phyloP scores from a whole-genome alignment of 2,797 vertebrate species.

The Paramormyrops hopkinsi region DNA sequence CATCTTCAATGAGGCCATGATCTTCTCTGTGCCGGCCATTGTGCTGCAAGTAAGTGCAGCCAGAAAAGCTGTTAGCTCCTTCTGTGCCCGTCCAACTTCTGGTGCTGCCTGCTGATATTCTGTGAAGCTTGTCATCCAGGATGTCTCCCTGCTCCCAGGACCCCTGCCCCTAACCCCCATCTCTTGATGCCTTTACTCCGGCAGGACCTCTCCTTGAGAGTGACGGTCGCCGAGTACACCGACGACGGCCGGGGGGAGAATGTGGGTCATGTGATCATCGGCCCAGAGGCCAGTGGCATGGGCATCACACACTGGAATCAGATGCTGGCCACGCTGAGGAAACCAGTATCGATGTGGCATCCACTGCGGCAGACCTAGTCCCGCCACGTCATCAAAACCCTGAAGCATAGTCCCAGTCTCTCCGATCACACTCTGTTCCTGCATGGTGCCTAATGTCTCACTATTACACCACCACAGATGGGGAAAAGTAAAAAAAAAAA shows the following conservation, averaged over 20 bases:
- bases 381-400: conserved; percentile 4
- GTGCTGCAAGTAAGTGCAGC: conserved; percentile 78
- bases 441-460: conserved; percentile 57
- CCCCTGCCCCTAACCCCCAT: neutral
- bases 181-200: neutral
- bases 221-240: conserved; percentile 85
- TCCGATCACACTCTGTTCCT: conserved; percentile 29
- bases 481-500: neutral
- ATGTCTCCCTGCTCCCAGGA: neutral
- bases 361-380: conserved; percentile 74
- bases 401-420: conserved; percentile 8
- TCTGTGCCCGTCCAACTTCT: neutral
- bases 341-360: conserved; percentile 98
- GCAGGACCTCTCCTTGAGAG: conserved; percentile 88
- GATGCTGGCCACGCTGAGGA: conserved; percentile 93
- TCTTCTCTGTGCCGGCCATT: conserved; percentile 89
- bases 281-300: conserved; percentile 84
- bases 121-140: neutral
- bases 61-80: neutral
- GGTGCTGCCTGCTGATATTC: neutral
- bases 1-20: conserved; percentile 97
- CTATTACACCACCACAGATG: conserved; percentile 34
- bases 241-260: conserved; percentile 83
- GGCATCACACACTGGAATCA: conserved; percentile 98
- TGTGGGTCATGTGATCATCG: conserved; percentile 91